phyloP scores from a whole-genome alignment of 2,113 vertebrate genomes.

The Erythrocebus patas region DNA sequence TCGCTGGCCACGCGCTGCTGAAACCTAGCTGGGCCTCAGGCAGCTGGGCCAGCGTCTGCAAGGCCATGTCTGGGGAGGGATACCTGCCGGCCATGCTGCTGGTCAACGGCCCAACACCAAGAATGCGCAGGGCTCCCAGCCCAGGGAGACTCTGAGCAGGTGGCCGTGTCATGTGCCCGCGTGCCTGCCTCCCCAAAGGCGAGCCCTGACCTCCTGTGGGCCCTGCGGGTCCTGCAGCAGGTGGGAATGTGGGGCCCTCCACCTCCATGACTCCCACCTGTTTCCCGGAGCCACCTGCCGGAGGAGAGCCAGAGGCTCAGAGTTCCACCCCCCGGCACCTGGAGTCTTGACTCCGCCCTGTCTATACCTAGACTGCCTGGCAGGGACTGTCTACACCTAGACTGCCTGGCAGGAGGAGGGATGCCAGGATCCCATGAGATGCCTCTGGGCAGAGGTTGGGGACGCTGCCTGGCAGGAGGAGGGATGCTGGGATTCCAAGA shows the following conservation, averaged over 20 bases:
- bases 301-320: fast-evolving
- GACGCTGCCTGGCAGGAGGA: background rate
- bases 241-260: background rate
- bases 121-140: background rate
- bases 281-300: background rate
- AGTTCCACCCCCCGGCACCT: fast-evolving
- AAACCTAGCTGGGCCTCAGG: background rate
- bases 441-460: background rate
- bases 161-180: background rate
- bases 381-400: no score
- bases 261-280: no score
- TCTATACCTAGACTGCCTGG: background rate
- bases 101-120: no score
- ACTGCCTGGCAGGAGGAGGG: no score
- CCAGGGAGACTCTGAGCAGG: background rate
- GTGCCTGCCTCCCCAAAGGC: background rate
- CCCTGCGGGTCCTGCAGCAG: background rate
- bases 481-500: background rate
- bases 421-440: background rate
- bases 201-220: background rate
- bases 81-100: fast-evolving
- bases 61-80: background rate
- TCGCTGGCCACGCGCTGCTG: background rate
- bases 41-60: no score
- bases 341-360: background rate